Conservation (phyloP, 2,888 invertebrate genomes). For the Oligia strigilis region DNA sequence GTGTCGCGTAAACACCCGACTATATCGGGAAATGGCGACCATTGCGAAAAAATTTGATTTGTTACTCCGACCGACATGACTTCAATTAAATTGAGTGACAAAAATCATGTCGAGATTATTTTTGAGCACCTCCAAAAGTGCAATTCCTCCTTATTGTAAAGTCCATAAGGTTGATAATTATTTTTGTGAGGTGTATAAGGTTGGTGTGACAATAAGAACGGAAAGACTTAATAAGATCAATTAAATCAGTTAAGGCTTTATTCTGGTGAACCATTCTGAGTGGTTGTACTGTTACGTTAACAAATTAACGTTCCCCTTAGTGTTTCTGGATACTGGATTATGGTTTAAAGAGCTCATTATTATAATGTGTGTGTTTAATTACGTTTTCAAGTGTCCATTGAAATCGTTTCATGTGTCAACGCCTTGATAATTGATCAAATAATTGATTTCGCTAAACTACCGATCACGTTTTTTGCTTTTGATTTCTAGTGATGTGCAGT, state of each 20-base stretch:
- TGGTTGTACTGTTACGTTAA: constrained; percentile 62
- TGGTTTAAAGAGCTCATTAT: constrained; percentile 32
- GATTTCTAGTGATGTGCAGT: neutral
- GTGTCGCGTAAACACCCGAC: constrained; percentile 74
- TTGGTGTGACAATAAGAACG: constrained; percentile 80
- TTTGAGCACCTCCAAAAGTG: constrained; percentile 39
- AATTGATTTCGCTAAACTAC: neutral
- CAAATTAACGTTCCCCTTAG: constrained; percentile 61
- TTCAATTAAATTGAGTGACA: constrained; percentile 87
- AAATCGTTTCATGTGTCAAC: neutral
- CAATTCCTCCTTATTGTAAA: constrained; percentile 58
- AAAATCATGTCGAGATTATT: constrained; percentile 77
- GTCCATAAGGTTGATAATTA: constrained; percentile 67
- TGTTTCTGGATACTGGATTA: constrained; percentile 45
- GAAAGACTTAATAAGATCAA: constrained; percentile 83
- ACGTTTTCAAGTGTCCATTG: neutral
- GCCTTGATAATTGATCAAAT: neutral
- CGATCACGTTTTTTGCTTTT: neutral
- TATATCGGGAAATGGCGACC: constrained; percentile 80
- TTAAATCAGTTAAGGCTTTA: constrained; percentile 86
- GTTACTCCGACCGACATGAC: constrained; percentile 82
- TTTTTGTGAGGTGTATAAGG: constrained; percentile 14
- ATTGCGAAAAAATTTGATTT: constrained; percentile 88
- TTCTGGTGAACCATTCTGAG: constrained; percentile 71
- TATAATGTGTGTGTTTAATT: constrained; percentile 34